Evolutionary conservation across 2,888 invertebrate species (phyloP).

Genomic region (Cistogaster globosa): DNA sequence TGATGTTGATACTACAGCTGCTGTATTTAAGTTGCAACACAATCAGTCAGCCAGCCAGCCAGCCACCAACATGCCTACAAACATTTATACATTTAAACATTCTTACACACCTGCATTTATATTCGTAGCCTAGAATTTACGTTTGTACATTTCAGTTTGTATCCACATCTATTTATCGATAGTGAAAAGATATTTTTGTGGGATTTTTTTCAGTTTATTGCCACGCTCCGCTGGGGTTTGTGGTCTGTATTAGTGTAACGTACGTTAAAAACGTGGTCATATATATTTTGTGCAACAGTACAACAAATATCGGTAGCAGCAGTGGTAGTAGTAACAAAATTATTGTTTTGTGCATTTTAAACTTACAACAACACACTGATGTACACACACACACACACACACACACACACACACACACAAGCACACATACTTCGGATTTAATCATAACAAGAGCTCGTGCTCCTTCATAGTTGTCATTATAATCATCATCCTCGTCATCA

Average conservation of each 20-base stretch:
- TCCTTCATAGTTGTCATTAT: slow-evolving; percentile 54
- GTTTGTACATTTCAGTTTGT: slow-evolving; percentile 51
- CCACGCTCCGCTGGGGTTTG: slow-evolving; percentile 81
- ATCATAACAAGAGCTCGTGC: slow-evolving; percentile 48
- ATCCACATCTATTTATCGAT: slow-evolving; percentile 71
- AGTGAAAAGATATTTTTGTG: slow-evolving; percentile 72
- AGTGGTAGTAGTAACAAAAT: slow-evolving; percentile 26
- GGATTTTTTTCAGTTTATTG: slow-evolving; percentile 75
- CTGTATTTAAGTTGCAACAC: slow-evolving; percentile 51
- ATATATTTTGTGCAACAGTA: slow-evolving; percentile 12
- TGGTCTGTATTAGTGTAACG: slow-evolving; percentile 71
- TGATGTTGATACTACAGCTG: slow-evolving; percentile 5
- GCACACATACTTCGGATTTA: background rate
- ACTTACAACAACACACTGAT: slow-evolving; percentile 33
- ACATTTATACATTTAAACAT: slow-evolving; percentile 8
- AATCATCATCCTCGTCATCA: slow-evolving; percentile 46
- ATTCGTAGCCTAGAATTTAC: slow-evolving; percentile 14
- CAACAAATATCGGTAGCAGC: slow-evolving; percentile 12
- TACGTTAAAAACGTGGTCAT: slow-evolving; percentile 66
- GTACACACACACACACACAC: no score
- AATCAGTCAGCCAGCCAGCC: slow-evolving; percentile 16
- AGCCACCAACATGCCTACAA: slow-evolving; percentile 10
- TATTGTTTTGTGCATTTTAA: slow-evolving; percentile 34
- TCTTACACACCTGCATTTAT: background rate
- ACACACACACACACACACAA: slow-evolving; percentile 10